Evolutionary conservation across 2,797 vertebrate species (phyloP), one percentile per base, ranked within the genome.

Genomic region (Gallinago nigripennis): DNA sequence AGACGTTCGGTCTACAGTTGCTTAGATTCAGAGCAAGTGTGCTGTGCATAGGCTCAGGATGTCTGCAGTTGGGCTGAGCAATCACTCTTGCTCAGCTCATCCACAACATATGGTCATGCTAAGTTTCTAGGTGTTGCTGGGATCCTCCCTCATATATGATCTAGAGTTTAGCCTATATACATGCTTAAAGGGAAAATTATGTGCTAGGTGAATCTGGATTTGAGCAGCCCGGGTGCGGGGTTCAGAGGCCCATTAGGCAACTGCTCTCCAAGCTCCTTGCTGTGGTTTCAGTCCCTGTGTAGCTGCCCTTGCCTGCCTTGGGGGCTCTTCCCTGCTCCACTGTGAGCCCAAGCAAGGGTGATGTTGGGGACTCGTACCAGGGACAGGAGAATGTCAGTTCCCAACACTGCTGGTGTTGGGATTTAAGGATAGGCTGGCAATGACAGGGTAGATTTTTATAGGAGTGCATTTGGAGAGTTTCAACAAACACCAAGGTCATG

Each of bases 71-170:
- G n/a, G 30, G 11, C 13, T 0, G 1, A 92, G 14, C 20, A 41
- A 24, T 72, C 17, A 6, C 21, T 90, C 66, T 61, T 72, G 21
- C 41, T 72, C 41, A 12, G 10, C 8, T 84, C 15, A 35, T 51
- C 5, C n/a, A 46, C n/a, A 60, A 46, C 7, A 37, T 9, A 19
- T 0, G 1, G 33, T 58, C 54, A 43, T 31, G 14, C 18, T 54
- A 16, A 46, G 18, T 81, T 68, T 25, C 28, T 30, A 33, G 54
- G 10, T 57, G 8, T 56, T 80, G 6, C 24, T 72, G 53, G 16
- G 31, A 23, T 39, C 58, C 3, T 81, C 3, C 27, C 11, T 46
- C 21, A 39, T 16, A 35, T 66, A 6, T 27, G 30, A 17, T 37
- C 37, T 54, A 24, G 16, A 87, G 17, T 15, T 63, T n/a, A 69